Percentiles rank a stretch among this genome's conserved stretches.
Evolutionary conservation across 2,888 invertebrate species (phyloP).

Genomic region (Blastobasis lacticolella): DNA sequence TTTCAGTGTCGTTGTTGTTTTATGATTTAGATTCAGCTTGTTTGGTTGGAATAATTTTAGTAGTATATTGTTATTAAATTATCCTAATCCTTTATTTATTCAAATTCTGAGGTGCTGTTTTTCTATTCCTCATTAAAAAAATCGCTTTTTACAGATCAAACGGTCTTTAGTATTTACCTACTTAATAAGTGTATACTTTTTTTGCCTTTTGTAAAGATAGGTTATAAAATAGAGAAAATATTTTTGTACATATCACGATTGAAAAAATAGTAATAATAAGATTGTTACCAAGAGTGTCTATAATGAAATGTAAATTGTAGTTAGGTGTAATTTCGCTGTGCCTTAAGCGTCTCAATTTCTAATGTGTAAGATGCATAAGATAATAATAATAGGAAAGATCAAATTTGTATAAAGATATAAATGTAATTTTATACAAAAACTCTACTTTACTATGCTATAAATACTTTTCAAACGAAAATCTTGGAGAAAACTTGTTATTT

Average conservation of each 20-base stretch:
- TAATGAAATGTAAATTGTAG: slow-evolving; percentile 40
- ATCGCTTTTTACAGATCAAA: slow-evolving; percentile 17
- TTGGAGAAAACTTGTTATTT: too few species aligned
- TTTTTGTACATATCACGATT: slow-evolving; percentile 74
- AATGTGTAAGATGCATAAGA: slow-evolving; percentile 49
- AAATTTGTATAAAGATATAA: slow-evolving; percentile 51
- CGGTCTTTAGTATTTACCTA: background rate
- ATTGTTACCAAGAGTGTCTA: slow-evolving; percentile 68
- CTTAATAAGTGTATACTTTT: slow-evolving; percentile 5
- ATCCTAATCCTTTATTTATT: slow-evolving; percentile 16
- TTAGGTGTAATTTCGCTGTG: slow-evolving; percentile 69
- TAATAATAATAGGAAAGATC: slow-evolving; percentile 44
- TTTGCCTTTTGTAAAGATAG: slow-evolving; percentile 20
- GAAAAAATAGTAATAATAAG: slow-evolving; percentile 44
- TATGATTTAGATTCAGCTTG: slow-evolving; percentile 17
- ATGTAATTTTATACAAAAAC: slow-evolving; percentile 53
- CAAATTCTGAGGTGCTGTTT: slow-evolving; percentile 9
- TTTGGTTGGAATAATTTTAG: slow-evolving; percentile 21
- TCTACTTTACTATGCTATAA: too few species aligned
- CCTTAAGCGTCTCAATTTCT: slow-evolving; percentile 74
- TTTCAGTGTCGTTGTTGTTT: slow-evolving; percentile 18
- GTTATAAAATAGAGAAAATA: slow-evolving; percentile 49
- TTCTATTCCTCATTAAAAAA: slow-evolving; percentile 22
- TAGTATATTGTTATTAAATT: slow-evolving; percentile 19
- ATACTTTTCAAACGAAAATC: too few species aligned